Evolutionary conservation across 1,140 invertebrate species (phyloP).

Genomic region (Bombus terrestris): DNA sequence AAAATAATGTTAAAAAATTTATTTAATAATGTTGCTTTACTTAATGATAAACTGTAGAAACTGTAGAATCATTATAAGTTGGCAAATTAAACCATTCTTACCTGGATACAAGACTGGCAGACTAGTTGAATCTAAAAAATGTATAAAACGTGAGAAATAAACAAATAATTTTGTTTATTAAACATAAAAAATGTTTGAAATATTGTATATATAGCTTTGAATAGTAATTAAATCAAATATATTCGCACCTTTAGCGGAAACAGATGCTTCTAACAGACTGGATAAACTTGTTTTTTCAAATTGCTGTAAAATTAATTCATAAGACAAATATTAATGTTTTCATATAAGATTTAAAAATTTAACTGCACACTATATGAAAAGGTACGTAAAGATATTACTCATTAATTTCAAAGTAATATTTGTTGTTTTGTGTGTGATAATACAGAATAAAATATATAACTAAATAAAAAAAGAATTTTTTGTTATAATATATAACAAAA

Average conservation of each 20-base stretch:
- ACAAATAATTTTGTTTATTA: constrained; percentile 51
- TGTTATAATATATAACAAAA: constrained; percentile 53
- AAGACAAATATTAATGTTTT: constrained; percentile 46
- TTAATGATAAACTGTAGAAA: not conserved
- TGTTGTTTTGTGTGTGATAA: not conserved
- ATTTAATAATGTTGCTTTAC: not conserved
- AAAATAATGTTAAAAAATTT: not conserved
- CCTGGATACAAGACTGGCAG: constrained; percentile 77
- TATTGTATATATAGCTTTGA: not conserved
- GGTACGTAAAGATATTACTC: constrained; percentile 26
- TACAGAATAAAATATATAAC: constrained; percentile 2
- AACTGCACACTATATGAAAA: constrained; percentile 22
- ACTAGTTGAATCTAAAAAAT: constrained; percentile 74
- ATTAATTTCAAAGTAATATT: constrained; percentile 17
- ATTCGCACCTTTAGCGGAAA: constrained; percentile 80
- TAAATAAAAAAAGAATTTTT: constrained; percentile 17
- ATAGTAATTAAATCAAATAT: constrained; percentile 43
- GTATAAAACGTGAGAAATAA: constrained; percentile 59
- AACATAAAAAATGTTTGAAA: constrained; percentile 9
- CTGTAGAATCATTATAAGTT: not conserved
- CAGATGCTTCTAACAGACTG: constrained; percentile 81
- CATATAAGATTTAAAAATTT: constrained; percentile 10
- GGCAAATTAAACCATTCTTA: constrained; percentile 67
- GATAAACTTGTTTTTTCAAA: constrained; percentile 82
- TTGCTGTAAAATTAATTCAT: constrained; percentile 74